Conservation (phyloP, 2,797 vertebrate genomes). For the Lagocephalus sceleratus region DNA sequence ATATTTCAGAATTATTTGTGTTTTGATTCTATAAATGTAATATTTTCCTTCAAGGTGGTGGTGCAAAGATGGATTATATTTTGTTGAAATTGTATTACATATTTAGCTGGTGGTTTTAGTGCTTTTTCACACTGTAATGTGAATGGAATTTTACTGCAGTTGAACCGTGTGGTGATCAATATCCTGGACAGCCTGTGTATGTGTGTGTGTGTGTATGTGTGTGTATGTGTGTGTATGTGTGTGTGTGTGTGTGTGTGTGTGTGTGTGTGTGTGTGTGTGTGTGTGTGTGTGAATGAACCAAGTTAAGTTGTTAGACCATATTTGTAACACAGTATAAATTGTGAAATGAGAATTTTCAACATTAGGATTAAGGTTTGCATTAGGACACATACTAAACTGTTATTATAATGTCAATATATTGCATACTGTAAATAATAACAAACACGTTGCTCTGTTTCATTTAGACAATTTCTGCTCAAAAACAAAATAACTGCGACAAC, state of each 20-base stretch:
- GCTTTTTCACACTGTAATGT: conserved; percentile 20
- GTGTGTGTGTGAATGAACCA: not conserved
- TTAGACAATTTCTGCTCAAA: conserved; percentile 81
- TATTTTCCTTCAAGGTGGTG: not conserved
- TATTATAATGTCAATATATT: too few relatives aligned
- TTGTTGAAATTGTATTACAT: not conserved
- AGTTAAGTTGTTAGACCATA: not conserved
- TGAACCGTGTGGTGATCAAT: conserved; percentile 43
- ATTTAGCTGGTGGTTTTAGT: conserved; percentile 2
- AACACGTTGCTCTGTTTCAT: conserved; percentile 8
- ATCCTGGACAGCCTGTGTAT: too few relatives aligned
- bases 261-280: conserved; percentile 1
- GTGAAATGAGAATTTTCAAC: too few relatives aligned
- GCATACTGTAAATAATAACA: too few relatives aligned
- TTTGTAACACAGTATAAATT: too few relatives aligned
- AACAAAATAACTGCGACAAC: conserved; percentile 61
- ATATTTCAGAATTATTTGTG: not conserved
- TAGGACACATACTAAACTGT: too few relatives aligned
- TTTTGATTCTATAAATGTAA: not conserved
- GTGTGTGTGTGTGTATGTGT: conserved; percentile 46
- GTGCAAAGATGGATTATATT: not conserved
- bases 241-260: conserved; percentile 11
- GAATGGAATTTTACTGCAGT: conserved; percentile 63
- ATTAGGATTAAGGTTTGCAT: too few relatives aligned
- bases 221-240: conserved; percentile 36